phyloP scores from a whole-genome alignment of 2,113 vertebrate genomes.

The Dipodomys stephensi region DNA sequence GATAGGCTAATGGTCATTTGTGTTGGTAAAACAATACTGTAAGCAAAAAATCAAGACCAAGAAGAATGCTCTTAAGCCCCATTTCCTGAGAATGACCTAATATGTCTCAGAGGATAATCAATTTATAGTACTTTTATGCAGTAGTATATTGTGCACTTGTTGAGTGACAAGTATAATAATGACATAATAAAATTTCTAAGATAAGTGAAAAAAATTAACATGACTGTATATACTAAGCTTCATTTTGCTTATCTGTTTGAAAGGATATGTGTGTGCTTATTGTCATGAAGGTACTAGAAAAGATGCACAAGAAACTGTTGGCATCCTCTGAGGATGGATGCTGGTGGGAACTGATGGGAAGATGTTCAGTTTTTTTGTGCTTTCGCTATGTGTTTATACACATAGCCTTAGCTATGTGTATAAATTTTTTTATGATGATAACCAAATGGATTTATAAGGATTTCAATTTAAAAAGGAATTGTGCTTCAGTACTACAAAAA shows the following conservation, averaged over 20 bases:
- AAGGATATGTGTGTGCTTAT: neutral
- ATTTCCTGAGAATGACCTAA: neutral
- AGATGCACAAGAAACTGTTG: neutral
- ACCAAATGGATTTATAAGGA: constrained; percentile 7
- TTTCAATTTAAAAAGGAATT: constrained; percentile 14
- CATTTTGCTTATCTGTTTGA: constrained; percentile 27
- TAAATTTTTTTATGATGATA: constrained; percentile 40
- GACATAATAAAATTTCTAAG: no score
- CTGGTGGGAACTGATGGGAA: neutral
- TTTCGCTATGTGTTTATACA: no score
- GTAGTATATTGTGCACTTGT: no score
- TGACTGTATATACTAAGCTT: neutral
- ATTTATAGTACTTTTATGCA: no score
- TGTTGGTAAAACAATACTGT: neutral
- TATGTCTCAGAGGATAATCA: no score
- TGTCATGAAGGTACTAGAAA: neutral
- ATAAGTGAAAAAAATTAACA: neutral
- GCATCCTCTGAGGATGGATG: neutral
- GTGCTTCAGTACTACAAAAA: neutral
- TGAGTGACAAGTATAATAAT: no score
- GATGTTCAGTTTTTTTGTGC: neutral
- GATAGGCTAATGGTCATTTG: neutral
- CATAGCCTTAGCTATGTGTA: neutral
- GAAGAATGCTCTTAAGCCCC: neutral
- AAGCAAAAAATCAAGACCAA: neutral